Evolutionary conservation across 2,888 invertebrate genomes (phyloP).

Genomic region (Callyntrura guangdongensis): DNA sequence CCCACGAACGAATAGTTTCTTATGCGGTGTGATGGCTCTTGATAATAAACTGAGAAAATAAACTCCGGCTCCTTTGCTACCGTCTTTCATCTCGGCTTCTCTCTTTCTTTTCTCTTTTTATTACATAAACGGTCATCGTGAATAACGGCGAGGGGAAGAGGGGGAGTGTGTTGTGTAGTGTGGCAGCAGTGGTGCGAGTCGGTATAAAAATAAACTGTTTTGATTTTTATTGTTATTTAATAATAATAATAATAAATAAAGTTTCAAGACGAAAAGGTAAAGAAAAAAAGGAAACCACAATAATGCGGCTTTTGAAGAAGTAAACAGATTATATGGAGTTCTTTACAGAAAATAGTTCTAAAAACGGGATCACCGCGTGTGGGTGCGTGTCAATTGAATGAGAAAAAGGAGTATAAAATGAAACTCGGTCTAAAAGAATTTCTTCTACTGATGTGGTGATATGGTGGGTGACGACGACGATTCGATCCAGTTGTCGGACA

Average conservation of each 20-base stretch:
- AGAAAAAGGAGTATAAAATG: too few relatives aligned
- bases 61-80: neutral
- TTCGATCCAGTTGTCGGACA: too few relatives aligned
- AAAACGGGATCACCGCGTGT: constrained; percentile 25
- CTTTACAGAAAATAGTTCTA: neutral
- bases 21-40: neutral
- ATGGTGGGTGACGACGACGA: too few relatives aligned
- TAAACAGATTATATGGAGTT: neutral
- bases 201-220: constrained; percentile 33
- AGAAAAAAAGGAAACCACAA: constrained; percentile 13
- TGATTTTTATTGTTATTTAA: too few relatives aligned
- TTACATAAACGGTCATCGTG: neutral
- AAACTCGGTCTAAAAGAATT: too few relatives aligned
- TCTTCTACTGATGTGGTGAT: too few relatives aligned
- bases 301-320: neutral
- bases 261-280: too few relatives aligned
- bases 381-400: neutral
- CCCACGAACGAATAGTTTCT: too few relatives aligned
- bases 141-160: neutral
- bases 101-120: neutral
- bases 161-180: too few relatives aligned
- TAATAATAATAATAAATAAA: too few relatives aligned
- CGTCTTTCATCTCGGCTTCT: neutral
- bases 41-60: constrained; percentile 36
- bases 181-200: too few relatives aligned